Base-by-base conservation (phyloP, 2,113 vertebrate genomes). In the Theristicus caerulescens region DNA sequence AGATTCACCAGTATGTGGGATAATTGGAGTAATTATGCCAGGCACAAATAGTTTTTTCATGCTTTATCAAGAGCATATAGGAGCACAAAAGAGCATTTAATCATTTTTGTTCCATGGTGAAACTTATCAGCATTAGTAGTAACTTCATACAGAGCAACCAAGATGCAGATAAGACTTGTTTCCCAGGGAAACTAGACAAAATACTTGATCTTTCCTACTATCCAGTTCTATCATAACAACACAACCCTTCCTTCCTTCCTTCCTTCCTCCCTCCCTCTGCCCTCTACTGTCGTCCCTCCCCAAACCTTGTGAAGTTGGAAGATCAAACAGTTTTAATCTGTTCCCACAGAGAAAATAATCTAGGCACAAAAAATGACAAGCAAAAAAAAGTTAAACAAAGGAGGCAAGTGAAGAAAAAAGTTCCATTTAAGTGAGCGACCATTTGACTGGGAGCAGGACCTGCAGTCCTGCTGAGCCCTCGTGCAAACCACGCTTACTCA, bases 141-240 rank as follows among this genome's bases (percentile, higher is more conserved):
- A 81, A 76, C 46, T 94, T 96, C 93, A 82, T 94, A 95, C 88
- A 86, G 90, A 93, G 52, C 72, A 67, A 94, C 83, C 61, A 64
- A 95, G 93, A 96, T 95, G 86, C 34, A 97, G 97, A 97, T 97
- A 96, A 91, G 94, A 14, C 64, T 31, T 47, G 57, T 78, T 62
- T 86, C 86, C 82, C 40, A 62, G 86, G 93, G 89, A 91, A 96
- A 90, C 46, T 47, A 54, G 47, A 52, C 52, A 93, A 91, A 96
- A 97, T n/a, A 78, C 80, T 91, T 94, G 92, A 93, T 94, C 80
- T 86, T 65, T 77, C 72, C 65, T 86, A 51, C 88, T 95, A 88
- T 87, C 90, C 91, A 88, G 64, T 89, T 93, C 92, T 88, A 82
- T 44, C 86, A 70, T 62, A 93, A 69, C 38, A 93, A 88, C 96